Conservation (phyloP, 2,797 vertebrate species). For the Lithobates pipiens region DNA sequence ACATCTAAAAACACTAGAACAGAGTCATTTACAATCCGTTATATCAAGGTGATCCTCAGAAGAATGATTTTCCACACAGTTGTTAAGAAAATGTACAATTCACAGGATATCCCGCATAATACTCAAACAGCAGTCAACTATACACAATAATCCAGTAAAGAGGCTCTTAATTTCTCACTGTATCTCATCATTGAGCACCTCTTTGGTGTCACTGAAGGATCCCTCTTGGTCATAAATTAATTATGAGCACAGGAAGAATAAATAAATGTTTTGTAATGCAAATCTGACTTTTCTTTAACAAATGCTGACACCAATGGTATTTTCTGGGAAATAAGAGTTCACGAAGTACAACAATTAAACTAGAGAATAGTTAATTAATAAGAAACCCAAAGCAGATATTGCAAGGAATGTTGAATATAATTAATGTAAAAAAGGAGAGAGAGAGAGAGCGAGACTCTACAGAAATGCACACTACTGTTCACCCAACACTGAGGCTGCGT, state of each 20-base stretch:
- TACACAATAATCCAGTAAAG: neutral
- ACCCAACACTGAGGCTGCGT: too few species aligned
- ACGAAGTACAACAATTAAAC: slow-evolving; percentile 9
- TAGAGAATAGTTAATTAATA: slow-evolving; percentile 9
- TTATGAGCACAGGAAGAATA: slow-evolving; percentile 16
- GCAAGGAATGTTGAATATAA: neutral
- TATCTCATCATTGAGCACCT: neutral
- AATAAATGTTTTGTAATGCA: slow-evolving; percentile 24
- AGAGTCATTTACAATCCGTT: neutral
- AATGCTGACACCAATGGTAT: neutral
- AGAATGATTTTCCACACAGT: slow-evolving; percentile 12
- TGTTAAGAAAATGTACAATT: slow-evolving; percentile 1
- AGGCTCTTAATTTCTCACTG: neutral
- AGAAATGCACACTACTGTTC: too few species aligned
- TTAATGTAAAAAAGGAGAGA: neutral
- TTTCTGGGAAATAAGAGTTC: slow-evolving; percentile 14
- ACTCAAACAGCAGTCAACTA: slow-evolving; percentile 27
- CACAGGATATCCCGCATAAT: slow-evolving; percentile 40
- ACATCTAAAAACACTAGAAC: neutral
- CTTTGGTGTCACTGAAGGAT: slow-evolving; percentile 3
- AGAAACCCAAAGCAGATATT: neutral
- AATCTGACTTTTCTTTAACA: slow-evolving; percentile 27
- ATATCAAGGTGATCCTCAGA: slow-evolving; percentile 4
- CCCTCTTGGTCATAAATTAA: slow-evolving; percentile 19
- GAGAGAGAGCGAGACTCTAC: too few species aligned